phyloP scores from a whole-genome alignment of 2,797 vertebrate genomes.

The Gambelia wislizenii region DNA sequence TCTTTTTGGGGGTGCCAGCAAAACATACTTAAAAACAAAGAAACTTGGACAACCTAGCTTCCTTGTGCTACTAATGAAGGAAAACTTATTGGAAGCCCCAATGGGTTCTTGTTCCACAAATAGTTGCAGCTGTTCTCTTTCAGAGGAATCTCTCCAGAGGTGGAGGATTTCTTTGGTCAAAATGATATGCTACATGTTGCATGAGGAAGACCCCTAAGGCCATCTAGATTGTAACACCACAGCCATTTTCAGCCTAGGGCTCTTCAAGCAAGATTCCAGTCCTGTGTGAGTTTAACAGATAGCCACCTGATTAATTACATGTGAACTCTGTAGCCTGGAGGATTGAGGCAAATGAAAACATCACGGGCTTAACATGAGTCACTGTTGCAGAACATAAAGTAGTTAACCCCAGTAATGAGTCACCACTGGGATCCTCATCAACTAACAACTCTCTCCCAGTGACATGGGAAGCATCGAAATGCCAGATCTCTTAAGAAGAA shows the following conservation, averaged over 20 bases:
- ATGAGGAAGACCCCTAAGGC: no score
- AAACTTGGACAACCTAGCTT: no score
- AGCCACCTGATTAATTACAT: neutral
- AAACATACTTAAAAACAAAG: no score
- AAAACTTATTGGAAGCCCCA: no score
- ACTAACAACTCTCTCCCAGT: conserved; percentile 19
- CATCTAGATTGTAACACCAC: neutral
- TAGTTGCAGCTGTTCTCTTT: no score
- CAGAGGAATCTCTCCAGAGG: no score
- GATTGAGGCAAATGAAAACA: conserved; percentile 5
- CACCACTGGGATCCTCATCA: conserved; percentile 20
- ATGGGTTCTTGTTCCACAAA: no score
- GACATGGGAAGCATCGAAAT: conserved; percentile 6
- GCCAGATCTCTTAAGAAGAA: neutral
- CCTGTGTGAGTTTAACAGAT: neutral
- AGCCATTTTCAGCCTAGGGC: no score
- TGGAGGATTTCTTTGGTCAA: neutral
- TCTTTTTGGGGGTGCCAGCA: no score
- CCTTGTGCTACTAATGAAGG: no score
- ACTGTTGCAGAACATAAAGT: conserved; percentile 8
- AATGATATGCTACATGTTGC: neutral
- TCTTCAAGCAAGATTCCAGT: neutral
- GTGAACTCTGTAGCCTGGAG: neutral
- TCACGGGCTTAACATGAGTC: neutral
- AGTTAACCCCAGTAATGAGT: conserved; percentile 48